Conservation (phyloP, 2,113 vertebrate genomes). For the Struthio camelus region DNA sequence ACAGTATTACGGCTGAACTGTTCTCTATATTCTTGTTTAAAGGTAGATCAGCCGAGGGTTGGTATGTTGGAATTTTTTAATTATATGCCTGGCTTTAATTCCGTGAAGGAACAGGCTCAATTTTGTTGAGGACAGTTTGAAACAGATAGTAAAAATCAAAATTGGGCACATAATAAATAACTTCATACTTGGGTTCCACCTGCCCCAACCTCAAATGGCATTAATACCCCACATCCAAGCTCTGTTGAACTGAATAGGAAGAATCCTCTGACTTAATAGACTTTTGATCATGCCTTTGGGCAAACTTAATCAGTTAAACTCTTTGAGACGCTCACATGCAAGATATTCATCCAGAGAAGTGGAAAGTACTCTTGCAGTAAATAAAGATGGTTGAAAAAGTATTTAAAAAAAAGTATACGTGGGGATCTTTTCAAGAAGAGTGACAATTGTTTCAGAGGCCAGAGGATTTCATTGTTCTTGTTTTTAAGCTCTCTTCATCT, state of each 20-base stretch:
- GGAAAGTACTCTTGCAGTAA: neutral
- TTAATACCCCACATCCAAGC: neutral
- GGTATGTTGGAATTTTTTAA: neutral
- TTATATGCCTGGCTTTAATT: neutral
- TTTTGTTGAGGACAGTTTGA: neutral
- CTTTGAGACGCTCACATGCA: neutral
- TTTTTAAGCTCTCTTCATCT: neutral
- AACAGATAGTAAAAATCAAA: neutral
- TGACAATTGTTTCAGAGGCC: neutral
- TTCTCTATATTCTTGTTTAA: neutral
- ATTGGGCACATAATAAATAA: neutral
- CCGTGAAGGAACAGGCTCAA: neutral
- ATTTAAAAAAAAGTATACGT: neutral
- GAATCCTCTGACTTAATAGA: neutral
- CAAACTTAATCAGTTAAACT: neutral
- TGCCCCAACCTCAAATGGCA: neutral
- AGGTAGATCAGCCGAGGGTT: neutral
- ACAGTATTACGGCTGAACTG: neutral
- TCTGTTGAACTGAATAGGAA: neutral
- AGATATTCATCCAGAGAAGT: neutral
- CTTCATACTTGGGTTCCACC: neutral
- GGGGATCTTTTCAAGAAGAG: neutral
- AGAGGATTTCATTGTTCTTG: neutral
- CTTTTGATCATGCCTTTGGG: neutral
- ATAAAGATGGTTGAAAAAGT: neutral